Conservation (phyloP, 2,888 invertebrate genomes). For the Thymelicus acteon region DNA sequence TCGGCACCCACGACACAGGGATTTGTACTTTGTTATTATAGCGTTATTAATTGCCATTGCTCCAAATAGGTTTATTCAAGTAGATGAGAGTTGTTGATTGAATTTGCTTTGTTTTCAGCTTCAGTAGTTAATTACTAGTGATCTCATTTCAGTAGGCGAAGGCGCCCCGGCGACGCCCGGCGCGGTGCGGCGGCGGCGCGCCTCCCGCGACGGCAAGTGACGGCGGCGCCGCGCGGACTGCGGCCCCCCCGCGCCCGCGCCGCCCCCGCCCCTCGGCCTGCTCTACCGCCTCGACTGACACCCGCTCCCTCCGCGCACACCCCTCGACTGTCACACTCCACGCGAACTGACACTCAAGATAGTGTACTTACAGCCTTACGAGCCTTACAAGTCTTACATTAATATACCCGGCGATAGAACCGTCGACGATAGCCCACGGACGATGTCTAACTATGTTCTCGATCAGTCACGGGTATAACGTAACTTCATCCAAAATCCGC, state of each 20-base stretch:
- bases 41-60: no score
- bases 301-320: slow-evolving; percentile 17
- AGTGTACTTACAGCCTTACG: background rate
- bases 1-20: no score
- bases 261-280: slow-evolving; percentile 46
- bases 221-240: slow-evolving; percentile 85
- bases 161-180: slow-evolving; percentile 56
- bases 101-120: no score
- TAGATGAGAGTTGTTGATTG: no score
- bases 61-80: no score
- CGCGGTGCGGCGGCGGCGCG: slow-evolving; percentile 85
- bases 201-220: slow-evolving; percentile 91
- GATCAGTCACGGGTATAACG: background rate
- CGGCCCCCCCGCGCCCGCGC: slow-evolving; percentile 56
- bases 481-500: background rate
- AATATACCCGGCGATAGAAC: background rate
- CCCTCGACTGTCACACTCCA: background rate
- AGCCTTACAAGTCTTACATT: background rate
- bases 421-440: background rate
- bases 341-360: background rate
- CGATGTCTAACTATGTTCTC: background rate
- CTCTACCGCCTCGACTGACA: slow-evolving; percentile 50
- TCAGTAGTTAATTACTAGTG: no score
- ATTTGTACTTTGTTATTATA: no score
- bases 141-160: slow-evolving; percentile 63